phyloP scores from a whole-genome alignment of 2,113 vertebrate genomes.

The Sitta europaea region DNA sequence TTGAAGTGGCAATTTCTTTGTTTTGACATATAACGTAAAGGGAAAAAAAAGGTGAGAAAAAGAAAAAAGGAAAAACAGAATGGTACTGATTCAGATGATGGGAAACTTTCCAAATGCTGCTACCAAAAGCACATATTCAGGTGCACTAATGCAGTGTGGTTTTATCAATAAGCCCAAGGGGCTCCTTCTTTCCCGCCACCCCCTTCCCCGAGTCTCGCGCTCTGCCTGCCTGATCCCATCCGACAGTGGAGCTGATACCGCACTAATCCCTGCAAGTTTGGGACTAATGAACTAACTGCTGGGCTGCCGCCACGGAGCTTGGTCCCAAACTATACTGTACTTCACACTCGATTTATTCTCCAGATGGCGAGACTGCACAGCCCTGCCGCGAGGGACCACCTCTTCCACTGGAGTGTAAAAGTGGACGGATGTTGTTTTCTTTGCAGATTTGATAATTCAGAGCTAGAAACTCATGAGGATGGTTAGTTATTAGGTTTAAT shows the following conservation, averaged over 20 bases:
- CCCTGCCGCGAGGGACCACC: conserved; percentile 88
- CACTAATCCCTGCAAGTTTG: conserved; percentile 97
- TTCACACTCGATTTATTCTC: conserved; percentile 99
- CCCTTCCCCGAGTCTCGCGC: conserved; percentile 66
- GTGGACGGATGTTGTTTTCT: conserved; percentile 89
- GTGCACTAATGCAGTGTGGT: conserved; percentile 66
- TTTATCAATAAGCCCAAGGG: conserved; percentile 69
- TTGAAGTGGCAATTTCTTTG: background rate
- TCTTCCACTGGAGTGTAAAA: conserved; percentile 92
- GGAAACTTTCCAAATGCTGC: background rate
- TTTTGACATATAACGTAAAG: background rate
- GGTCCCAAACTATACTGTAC: conserved; percentile 99
- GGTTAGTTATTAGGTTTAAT: conserved; percentile 78
- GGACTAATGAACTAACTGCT: conserved; percentile 99
- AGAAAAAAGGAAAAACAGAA: background rate
- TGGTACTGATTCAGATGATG: conserved; percentile 34
- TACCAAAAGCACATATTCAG: conserved; percentile 28
- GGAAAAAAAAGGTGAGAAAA: accelerated
- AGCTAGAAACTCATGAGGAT: conserved; percentile 71
- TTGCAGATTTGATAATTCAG: conserved; percentile 80
- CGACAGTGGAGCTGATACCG: conserved; percentile 82
- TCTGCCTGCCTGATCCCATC: conserved; percentile 82
- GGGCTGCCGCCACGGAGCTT: conserved; percentile 93
- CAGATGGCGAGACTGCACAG: conserved; percentile 94
- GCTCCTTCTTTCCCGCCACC: conserved; percentile 54